Evolutionary conservation across 2,113 vertebrate genomes (phyloP), one percentile per base, ranked within the genome.

Genomic region (Lates calcarifer): DNA sequence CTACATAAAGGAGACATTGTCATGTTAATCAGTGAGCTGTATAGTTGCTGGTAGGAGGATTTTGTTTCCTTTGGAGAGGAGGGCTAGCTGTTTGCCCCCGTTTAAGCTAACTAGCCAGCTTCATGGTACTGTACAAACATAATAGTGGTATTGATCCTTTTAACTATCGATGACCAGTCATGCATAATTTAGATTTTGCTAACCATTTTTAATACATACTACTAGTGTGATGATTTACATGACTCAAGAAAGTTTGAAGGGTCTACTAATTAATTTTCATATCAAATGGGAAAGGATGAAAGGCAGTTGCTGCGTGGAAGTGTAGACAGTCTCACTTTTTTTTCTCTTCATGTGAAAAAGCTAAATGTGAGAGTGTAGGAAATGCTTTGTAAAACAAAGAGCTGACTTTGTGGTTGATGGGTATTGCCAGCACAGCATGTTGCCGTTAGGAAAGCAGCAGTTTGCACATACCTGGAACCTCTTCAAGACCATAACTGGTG

Each of bases 401-500:
- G 80, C 26, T 65, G 67, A 62, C 55, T 43, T 65, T 85, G 84
- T 57, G 74, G 82, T 81, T 45, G 77, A 33, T 18, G 45, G 53
- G 31, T 24, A 6, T 39, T 47, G 83, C 85, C 79, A 86, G 18
- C 1, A 12, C 41, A 79, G 43, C 18, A 3, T 86, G 89, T 85
- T 67, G 51, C 49, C 3, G 45, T 63, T 13, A 12, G 22, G 58
- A 61, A 87, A 79, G 80, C 77, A 83, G 70, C 53, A 56, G 69
- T 90, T 84, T 83, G 60, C 66, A 90, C 88, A 60, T 94, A 99
- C 98, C 98, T 97, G 97, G 97, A 94, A 99, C 97, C 47, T 98
- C 96, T 79, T 96, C 94, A 20, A 94, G 95, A 31, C 92, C 95
- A 2, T 96, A 95, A 41, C 66, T 97, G 83, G 93, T 95, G 87